These are phyloP conservation scores for Acanthococcus lagerstroemiae DNA, from an alignment of 2,888 invertebrate species.

Conservation along the genomic window DNA sequence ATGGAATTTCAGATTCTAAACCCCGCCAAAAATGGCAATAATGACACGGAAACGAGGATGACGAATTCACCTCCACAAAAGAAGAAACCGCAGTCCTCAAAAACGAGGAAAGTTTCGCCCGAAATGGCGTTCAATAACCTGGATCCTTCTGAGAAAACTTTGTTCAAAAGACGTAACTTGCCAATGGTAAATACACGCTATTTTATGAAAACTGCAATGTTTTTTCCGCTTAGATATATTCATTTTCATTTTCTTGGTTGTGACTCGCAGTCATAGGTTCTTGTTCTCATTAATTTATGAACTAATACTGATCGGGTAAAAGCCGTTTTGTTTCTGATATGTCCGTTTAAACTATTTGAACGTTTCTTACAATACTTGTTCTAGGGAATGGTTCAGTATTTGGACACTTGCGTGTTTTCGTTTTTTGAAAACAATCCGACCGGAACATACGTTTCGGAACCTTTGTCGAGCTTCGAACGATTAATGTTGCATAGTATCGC, in stretches of 20 bases:
- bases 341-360: neutral
- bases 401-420: constrained; percentile 30
- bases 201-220: constrained; percentile 12
- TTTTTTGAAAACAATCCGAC: constrained; percentile 30
- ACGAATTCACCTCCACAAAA: neutral
- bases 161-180: constrained; percentile 32
- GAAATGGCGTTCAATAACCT: constrained; percentile 31
- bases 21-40: neutral
- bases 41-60: too few relatives aligned
- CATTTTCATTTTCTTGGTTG: too few relatives aligned
- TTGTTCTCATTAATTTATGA: too few relatives aligned
- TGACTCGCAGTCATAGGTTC: too few relatives aligned
- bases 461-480: constrained; percentile 30
- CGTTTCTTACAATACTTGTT: neutral
- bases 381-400: constrained; percentile 29
- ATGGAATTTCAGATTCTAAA: constrained; percentile 10
- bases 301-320: too few relatives aligned
- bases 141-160: constrained; percentile 29
- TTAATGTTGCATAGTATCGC: constrained; percentile 32
- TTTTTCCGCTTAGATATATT: neutral
- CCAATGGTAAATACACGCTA: constrained; percentile 27
- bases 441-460: constrained; percentile 25
- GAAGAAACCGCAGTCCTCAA: constrained; percentile 10
- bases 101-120: constrained; percentile 18
- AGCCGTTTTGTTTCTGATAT: neutral